Base-by-base conservation (phyloP, 2,113 vertebrate genomes). In the Elaphurus davidianus region DNA sequence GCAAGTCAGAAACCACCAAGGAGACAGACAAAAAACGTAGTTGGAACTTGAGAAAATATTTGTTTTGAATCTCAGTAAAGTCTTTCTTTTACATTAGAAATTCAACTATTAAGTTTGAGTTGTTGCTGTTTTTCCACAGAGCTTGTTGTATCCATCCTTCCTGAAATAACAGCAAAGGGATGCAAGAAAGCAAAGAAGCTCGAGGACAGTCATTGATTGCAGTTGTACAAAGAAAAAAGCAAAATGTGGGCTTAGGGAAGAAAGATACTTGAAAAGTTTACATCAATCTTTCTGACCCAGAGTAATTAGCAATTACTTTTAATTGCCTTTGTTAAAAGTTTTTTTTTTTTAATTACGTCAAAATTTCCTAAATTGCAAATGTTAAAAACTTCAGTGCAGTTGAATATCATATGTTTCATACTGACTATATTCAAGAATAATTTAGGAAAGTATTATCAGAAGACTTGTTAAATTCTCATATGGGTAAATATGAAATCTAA, bases 1-100 rank as follows among this genome's bases (percentile, higher is more conserved):
- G 94, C 87, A 94, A 89, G 90, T 76, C 82, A 52, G 78, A 97
- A 94, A 86, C 25, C 79, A 82, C 67, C 50, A 52, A 95, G 47
- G 54, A 92, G 60, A 92, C 4, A 93, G 36, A 59, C 4, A 62
- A 74, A 95, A 74, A 52, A 4, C 12, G 28, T 11, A 81, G n/a
- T 5, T 30, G 10, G 55, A 79, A 87, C 45, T 84, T 54, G n/a
- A 74, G 79, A 55, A 76, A 52, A 1, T 25, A 19, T 60, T 71
- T 91, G 19, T 93, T 92, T 91, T 67, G 40, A 88, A 43, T 10
- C 60, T 89, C 13, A 59, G 30, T 7, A 33, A 47, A 54, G 43
- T 62, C 57, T 83, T 95, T 84, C 64, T 94, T 96, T 95, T 14
- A 40, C 17, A 33, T 33, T 45, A 47, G 16, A 12, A 92, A 85